A percentile compares a stretch with the other conserved stretches of the same genome.
Evolutionary conservation across 2,797 vertebrate genomes (phyloP).

Genomic region (Meda fulgida): DNA sequence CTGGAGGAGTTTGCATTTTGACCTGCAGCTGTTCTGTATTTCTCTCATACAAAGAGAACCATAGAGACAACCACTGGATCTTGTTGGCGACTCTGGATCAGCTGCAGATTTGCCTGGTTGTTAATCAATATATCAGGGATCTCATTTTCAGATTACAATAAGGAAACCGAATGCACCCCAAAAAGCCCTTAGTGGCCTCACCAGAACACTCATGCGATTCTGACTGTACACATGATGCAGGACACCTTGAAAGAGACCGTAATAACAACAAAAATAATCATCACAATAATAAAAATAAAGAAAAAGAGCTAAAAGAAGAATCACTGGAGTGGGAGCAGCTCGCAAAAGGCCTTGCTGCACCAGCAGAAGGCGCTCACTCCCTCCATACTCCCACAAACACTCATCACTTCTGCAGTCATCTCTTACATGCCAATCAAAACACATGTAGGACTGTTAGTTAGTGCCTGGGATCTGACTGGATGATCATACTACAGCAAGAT

Average conservation of each 20-base stretch:
- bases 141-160: neutral
- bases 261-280: constrained; percentile 39
- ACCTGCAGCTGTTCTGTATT: neutral
- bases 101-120: neutral
- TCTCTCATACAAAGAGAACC: neutral
- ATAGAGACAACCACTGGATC: constrained; percentile 2
- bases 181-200: constrained; percentile 42
- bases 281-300: constrained; percentile 41
- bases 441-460: constrained; percentile 19
- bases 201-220: constrained; percentile 33
- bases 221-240: constrained; percentile 56
- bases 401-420: constrained; percentile 10
- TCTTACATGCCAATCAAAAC: constrained; percentile 17
- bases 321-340: constrained; percentile 71
- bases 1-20: constrained; percentile 18
- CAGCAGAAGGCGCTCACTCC: constrained; percentile 45
- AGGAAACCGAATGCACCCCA: neutral
- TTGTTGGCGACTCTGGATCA: neutral
- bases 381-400: constrained; percentile 14
- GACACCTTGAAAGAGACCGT: constrained; percentile 52
- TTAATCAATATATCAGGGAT: neutral
- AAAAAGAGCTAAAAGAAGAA: constrained; percentile 55
- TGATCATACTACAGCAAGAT: constrained; percentile 24
- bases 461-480: constrained; percentile 20
- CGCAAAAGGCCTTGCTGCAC: constrained; percentile 61